Conservation (phyloP, 2,113 vertebrate species). For the Uropsilus gracilis region DNA sequence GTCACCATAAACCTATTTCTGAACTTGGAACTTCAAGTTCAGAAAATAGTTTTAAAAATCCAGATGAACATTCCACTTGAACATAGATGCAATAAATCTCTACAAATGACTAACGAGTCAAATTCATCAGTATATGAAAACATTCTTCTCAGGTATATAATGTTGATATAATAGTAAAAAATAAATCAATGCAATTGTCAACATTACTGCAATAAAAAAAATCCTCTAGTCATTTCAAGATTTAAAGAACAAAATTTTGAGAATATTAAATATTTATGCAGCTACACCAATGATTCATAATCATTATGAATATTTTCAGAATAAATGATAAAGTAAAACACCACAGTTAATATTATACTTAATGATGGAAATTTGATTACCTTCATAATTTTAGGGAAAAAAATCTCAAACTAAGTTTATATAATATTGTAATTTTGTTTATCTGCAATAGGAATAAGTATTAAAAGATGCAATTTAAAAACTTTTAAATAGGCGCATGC, state of each 20-base stretch:
- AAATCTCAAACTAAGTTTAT: background rate
- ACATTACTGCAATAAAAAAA: background rate
- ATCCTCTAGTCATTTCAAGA: background rate
- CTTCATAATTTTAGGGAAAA: background rate
- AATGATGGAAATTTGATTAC: background rate
- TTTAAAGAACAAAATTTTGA: background rate
- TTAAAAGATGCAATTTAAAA: background rate
- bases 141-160: background rate
- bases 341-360: background rate
- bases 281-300: too few relatives aligned
- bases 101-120: background rate
- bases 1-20: background rate
- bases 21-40: background rate
- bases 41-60: background rate
- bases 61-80: background rate
- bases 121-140: background rate
- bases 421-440: background rate
- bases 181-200: background rate
- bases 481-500: too few relatives aligned
- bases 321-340: background rate
- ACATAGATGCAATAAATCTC: background rate
- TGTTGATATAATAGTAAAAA: background rate
- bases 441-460: background rate
- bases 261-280: background rate
- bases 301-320: background rate